A percentile compares a stretch with the other conserved stretches of the same genome.
Evolutionary conservation across 2,888 invertebrate genomes (phyloP).

Genomic region (Andrena praecox): DNA sequence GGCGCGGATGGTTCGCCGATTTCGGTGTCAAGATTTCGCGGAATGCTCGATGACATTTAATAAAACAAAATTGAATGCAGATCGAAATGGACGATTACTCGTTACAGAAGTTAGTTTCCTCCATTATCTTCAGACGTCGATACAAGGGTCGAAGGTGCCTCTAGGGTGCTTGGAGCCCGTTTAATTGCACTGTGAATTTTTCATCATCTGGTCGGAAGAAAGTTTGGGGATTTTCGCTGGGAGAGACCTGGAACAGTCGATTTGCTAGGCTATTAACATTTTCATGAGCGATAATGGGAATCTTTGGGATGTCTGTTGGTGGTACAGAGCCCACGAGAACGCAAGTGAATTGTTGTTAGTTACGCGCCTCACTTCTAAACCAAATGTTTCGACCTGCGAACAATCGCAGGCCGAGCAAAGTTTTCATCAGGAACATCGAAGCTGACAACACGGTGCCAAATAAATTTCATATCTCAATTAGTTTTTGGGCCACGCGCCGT

Average conservation of each 20-base stretch:
- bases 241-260: background rate
- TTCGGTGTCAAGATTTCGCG: too few species aligned
- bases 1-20: background rate
- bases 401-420: constrained; percentile 4
- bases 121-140: constrained; percentile 19
- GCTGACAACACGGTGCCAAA: constrained; percentile 79
- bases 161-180: background rate
- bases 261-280: background rate
- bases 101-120: background rate
- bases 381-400: background rate
- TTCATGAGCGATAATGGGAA: background rate
- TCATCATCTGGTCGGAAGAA: constrained; percentile 23
- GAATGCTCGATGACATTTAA: constrained; percentile 7
- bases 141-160: background rate
- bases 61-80: background rate
- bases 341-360: background rate
- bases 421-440: constrained; percentile 70
- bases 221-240: background rate
- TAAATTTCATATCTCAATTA: constrained; percentile 85
- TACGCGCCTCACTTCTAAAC: background rate
- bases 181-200: constrained; percentile 46
- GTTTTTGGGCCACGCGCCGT: constrained; percentile 82
- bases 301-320: background rate
- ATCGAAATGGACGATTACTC: background rate
- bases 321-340: background rate